Evolutionary conservation across 2,888 invertebrate species (phyloP).

Genomic region (Drosophila testacea): DNA sequence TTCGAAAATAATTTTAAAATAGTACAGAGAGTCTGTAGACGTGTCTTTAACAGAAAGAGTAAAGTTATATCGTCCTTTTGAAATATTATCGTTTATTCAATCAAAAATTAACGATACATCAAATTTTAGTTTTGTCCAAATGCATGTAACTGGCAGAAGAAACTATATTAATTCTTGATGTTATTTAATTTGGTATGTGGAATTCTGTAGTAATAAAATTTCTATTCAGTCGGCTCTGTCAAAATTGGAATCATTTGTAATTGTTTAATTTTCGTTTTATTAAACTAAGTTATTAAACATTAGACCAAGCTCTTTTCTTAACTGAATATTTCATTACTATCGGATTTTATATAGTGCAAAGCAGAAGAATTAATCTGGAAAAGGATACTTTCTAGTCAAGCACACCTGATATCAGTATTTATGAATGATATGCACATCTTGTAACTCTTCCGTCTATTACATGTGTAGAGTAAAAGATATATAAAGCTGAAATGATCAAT

Average conservation of each 20-base stretch:
- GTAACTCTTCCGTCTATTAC: neutral
- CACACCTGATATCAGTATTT: too few species aligned
- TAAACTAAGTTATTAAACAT: too few species aligned
- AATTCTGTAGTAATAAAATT: neutral
- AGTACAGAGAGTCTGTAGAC: neutral
- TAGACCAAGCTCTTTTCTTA: too few species aligned
- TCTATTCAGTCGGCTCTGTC: too few species aligned
- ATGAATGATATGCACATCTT: neutral
- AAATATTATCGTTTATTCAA: too few species aligned
- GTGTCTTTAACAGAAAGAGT: too few species aligned
- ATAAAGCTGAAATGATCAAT: constrained; percentile 1
- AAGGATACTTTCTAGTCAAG: too few species aligned
- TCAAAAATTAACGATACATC: too few species aligned
- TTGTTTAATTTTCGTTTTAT: neutral
- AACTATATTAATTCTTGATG: neutral
- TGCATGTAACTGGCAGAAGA: neutral
- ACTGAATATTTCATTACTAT: too few species aligned
- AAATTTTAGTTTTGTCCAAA: neutral
- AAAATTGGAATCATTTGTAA: neutral
- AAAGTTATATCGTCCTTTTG: too few species aligned
- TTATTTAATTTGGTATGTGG: neutral
- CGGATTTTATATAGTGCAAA: too few species aligned
- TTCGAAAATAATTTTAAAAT: neutral
- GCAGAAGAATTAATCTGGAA: too few species aligned
- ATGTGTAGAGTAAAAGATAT: neutral